A percentile compares a stretch with the other conserved stretches of the same genome.
These are phyloP conservation scores for Eupithecia vulgata DNA, from an alignment of 2,888 invertebrate species.

Conservation along the genomic window DNA sequence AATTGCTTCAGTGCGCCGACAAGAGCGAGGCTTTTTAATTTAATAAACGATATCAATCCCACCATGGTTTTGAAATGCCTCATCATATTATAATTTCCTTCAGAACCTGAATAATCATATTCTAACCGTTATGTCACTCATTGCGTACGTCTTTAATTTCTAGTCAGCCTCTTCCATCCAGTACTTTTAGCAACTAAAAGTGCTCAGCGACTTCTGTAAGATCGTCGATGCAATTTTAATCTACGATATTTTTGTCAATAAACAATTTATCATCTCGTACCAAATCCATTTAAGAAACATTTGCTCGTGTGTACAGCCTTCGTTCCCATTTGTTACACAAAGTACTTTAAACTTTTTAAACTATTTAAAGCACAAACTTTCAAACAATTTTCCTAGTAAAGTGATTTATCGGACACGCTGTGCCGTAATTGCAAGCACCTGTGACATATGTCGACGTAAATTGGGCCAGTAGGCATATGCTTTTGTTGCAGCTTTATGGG, in stretches of 20 bases:
- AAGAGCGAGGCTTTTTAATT: no score
- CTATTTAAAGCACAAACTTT: conserved; percentile 30
- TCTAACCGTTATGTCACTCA: background rate
- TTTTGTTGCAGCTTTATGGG: conserved; percentile 15
- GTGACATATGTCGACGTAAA: conserved; percentile 34
- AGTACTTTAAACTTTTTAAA: conserved; percentile 30
- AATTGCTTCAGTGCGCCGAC: no score
- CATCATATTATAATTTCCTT: background rate
- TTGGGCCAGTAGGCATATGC: conserved; percentile 25
- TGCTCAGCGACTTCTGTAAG: background rate
- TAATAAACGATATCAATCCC: no score
- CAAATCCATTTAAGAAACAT: background rate
- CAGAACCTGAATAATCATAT: background rate
- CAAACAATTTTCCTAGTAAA: conserved; percentile 36
- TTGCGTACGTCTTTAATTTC: background rate
- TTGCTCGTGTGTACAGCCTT: background rate
- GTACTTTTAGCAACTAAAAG: background rate
- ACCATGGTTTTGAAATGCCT: background rate
- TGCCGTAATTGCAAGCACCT: conserved; percentile 36
- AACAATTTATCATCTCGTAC: background rate
- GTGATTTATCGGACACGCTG: conserved; percentile 37
- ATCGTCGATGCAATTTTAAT: background rate
- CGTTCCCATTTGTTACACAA: conserved; percentile 12
- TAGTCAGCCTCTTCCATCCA: background rate
- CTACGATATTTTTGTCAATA: background rate